Percentiles rank a stretch among this genome's conserved stretches.
These are phyloP conservation scores for Ametastegia equiseti DNA, from an alignment of 2,888 invertebrate genomes.

Conservation along the genomic window DNA sequence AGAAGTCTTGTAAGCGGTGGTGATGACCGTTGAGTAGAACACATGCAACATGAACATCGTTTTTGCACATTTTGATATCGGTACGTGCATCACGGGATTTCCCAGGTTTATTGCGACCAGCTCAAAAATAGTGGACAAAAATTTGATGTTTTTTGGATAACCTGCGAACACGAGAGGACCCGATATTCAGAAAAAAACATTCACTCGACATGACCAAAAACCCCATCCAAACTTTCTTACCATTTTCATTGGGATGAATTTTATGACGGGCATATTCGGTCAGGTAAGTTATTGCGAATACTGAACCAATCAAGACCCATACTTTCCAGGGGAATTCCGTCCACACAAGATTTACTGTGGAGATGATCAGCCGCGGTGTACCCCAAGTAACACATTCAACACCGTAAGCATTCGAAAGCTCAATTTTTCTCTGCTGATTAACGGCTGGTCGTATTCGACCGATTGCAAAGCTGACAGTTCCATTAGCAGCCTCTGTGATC, in stretches of 20 bases:
- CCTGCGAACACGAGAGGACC: conserved; percentile 2
- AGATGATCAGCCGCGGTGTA: not conserved
- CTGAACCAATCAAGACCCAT: not conserved
- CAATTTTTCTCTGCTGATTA: not conserved
- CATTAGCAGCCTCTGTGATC: not conserved
- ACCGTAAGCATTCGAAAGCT: not conserved
- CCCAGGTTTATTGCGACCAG: conserved; percentile 11
- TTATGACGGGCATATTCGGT: not conserved
- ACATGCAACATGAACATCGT: not conserved
- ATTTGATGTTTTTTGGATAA: not conserved
- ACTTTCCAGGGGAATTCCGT: not conserved
- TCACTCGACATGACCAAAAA: too few relatives aligned
- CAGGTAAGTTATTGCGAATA: not conserved
- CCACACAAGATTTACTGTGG: not conserved
- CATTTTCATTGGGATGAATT: not conserved
- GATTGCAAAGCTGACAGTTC: not conserved
- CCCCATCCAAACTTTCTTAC: not conserved
- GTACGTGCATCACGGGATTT: not conserved
- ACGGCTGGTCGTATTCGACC: not conserved
- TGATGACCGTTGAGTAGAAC: not conserved
- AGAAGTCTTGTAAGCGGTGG: not conserved
- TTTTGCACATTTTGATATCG: not conserved
- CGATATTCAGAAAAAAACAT: too few relatives aligned
- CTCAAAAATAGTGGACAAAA: not conserved
- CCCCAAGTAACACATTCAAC: not conserved